Percentiles rank a stretch among this genome's conserved stretches.
Evolutionary conservation across 2,888 invertebrate species (phyloP).

Genomic region (Tetrapedia diversipes): DNA sequence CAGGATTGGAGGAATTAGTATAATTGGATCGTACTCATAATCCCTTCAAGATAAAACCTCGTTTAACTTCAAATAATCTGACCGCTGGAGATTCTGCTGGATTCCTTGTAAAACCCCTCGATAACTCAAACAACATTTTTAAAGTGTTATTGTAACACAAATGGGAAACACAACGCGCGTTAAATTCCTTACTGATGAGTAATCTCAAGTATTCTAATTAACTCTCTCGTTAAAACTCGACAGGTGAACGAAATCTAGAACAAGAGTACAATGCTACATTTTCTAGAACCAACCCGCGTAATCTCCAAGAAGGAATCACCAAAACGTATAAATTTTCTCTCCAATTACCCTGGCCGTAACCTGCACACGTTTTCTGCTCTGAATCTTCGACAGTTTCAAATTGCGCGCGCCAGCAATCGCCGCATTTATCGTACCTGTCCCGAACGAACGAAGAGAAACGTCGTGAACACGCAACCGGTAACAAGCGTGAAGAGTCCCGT

Average conservation of each 20-base stretch:
- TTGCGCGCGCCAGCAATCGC: neutral
- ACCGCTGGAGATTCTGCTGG: neutral
- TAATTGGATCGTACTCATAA: neutral
- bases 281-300: neutral
- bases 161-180: too few species aligned
- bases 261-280: neutral
- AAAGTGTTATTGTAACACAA: too few species aligned
- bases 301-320: neutral
- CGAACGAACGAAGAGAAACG: neutral
- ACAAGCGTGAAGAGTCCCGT: conserved; percentile 28
- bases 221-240: neutral
- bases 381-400: conserved; percentile 3
- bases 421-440: too few species aligned
- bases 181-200: too few species aligned
- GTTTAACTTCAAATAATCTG: neutral
- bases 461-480: too few species aligned
- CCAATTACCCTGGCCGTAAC: neutral
- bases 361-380: neutral
- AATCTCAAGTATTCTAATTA: conserved; percentile 7
- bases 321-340: neutral
- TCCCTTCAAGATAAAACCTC: neutral
- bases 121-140: neutral
- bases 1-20: neutral
- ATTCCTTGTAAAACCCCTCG: neutral
- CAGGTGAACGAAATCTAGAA: neutral